Evolutionary conservation across 1,140 invertebrate genomes (phyloP).

Genomic region (Nasonia longicornis): DNA sequence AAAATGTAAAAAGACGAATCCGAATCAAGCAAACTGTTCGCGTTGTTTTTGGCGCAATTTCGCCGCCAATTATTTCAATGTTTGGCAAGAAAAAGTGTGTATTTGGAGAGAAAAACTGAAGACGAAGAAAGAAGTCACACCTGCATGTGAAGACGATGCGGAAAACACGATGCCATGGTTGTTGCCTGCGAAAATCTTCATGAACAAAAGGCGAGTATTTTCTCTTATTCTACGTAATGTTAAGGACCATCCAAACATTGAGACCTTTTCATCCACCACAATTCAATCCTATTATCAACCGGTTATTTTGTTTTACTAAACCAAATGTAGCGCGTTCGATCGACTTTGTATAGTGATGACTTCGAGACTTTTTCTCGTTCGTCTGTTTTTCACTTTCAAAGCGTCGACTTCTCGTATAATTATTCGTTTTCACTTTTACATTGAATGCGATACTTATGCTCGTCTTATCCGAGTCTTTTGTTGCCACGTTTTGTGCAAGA

Average conservation of each 20-base stretch:
- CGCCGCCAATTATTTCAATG: background rate
- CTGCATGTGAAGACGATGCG: slow-evolving; percentile 20
- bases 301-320: background rate
- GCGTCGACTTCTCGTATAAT: background rate
- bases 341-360: slow-evolving; percentile 29
- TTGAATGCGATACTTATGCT: background rate
- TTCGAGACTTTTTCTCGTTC: slow-evolving; percentile 24
- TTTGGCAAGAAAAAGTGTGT: slow-evolving; percentile 30
- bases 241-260: slow-evolving; percentile 26
- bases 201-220: slow-evolving; percentile 52
- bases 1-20: background rate
- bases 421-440: too few species aligned
- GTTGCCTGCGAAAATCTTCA: background rate
- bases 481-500: slow-evolving; percentile 28
- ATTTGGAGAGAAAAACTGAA: slow-evolving; percentile 19
- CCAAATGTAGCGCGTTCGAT: background rate
- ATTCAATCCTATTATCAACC: background rate
- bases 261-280: background rate
- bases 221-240: slow-evolving; percentile 32
- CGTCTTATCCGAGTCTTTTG: slow-evolving; percentile 27
- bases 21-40: slow-evolving; percentile 28
- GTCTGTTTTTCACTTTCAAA: slow-evolving; percentile 38
- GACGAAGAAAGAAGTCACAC: slow-evolving; percentile 20
- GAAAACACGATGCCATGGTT: slow-evolving; percentile 2
- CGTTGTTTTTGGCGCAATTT: slow-evolving; percentile 25